Evolutionary conservation across 2,797 vertebrate genomes (phyloP).

Genomic region (Cichlasoma orientale): DNA sequence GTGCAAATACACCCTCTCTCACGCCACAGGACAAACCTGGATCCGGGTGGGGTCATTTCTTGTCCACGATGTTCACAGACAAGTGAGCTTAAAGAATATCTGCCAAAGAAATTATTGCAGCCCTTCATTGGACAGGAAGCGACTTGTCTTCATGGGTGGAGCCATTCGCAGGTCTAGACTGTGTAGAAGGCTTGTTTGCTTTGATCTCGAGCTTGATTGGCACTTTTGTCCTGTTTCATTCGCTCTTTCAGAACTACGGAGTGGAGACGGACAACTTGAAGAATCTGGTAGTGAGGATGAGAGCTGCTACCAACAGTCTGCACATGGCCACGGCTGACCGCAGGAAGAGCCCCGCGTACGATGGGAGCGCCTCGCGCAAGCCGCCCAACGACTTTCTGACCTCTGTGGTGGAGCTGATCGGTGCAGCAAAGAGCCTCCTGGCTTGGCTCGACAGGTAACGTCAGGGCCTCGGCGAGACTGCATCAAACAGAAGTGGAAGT

Average conservation of each 20-base stretch:
- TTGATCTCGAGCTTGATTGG: neutral
- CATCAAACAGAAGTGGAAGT: neutral
- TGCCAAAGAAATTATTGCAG: conserved; percentile 45
- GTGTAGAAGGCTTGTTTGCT: neutral
- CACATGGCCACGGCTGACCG: conserved; percentile 89
- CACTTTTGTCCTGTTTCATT: neutral
- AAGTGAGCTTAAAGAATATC: conserved; percentile 29
- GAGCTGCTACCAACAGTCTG: conserved; percentile 88
- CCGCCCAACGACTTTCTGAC: conserved; percentile 96
- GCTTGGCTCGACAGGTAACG: conserved; percentile 94
- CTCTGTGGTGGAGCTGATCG: conserved; percentile 96
- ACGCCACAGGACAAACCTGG: conserved; percentile 2
- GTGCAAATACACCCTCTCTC: conserved; percentile 20
- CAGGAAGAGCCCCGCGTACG: conserved; percentile 85
- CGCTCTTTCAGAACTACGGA: conserved; percentile 89
- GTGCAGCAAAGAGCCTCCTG: conserved; percentile 93
- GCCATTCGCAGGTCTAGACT: conserved; percentile 8
- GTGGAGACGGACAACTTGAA: conserved; percentile 97
- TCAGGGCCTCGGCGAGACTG: neutral
- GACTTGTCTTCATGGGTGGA: conserved; percentile 9
- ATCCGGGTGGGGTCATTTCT: conserved; percentile 20
- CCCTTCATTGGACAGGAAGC: conserved; percentile 25
- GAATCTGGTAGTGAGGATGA: conserved; percentile 90
- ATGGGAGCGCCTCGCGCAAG: conserved; percentile 86
- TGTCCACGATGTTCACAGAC: conserved; percentile 10